A percentile compares a stretch with the other conserved stretches of the same genome.
phyloP scores from a whole-genome alignment of 1,140 invertebrate genomes.

The Brachionus koreanus region DNA sequence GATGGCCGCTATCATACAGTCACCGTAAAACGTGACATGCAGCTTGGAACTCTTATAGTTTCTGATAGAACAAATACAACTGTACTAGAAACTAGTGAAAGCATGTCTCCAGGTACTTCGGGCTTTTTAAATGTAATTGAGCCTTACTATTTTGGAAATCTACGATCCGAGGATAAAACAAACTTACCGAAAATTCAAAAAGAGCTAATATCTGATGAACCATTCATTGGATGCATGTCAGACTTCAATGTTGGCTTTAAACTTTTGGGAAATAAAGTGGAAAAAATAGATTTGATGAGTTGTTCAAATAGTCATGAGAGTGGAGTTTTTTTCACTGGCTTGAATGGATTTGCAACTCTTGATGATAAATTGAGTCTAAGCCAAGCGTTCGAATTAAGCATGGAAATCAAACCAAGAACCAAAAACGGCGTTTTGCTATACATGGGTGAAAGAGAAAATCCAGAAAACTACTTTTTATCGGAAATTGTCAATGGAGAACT shows the following conservation, averaged over 20 bases:
- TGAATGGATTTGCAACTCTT: not conserved
- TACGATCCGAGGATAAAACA: not conserved
- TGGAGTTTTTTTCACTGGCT: conserved; percentile 17
- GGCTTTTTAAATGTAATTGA: conserved; percentile 28
- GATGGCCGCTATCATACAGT: conserved; percentile 39
- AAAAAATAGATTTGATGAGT: conserved; percentile 40
- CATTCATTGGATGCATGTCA: conserved; percentile 42
- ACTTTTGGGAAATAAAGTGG: conserved; percentile 10
- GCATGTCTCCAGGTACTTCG: not conserved
- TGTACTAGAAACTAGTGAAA: not conserved
- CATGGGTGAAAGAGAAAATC: not conserved
- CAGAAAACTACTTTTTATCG: not conserved
- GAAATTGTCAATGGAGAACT: conserved; percentile 37
- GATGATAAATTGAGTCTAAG: not conserved
- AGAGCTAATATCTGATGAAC: conserved; percentile 8
- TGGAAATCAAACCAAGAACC: conserved; percentile 27
- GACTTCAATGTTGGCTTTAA: conserved; percentile 36
- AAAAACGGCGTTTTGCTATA: conserved; percentile 37
- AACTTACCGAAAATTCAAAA: not conserved
- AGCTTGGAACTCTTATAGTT: not conserved
- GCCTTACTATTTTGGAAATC: conserved; percentile 36
- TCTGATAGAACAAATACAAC: conserved; percentile 24
- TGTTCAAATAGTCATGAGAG: conserved; percentile 44
- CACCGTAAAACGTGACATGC: not conserved
- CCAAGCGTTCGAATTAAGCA: not conserved